A percentile compares a stretch with the other conserved stretches of the same genome.
Conservation (phyloP, 2,113 vertebrate genomes). For the Mastomys natalensis region DNA sequence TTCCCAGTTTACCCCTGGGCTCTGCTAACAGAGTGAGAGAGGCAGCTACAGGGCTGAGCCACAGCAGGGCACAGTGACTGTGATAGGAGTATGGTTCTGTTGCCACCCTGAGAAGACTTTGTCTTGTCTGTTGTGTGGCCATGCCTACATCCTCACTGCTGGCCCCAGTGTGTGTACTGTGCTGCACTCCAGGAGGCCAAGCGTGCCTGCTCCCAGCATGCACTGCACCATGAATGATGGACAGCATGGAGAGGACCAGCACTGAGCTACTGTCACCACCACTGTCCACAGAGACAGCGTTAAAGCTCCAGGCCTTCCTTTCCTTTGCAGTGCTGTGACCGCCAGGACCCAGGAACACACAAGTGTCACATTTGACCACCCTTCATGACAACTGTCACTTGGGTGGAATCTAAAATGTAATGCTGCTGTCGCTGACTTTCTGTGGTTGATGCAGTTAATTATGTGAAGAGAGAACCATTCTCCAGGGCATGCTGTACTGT, state of each 20-base stretch:
- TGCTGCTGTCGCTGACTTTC: slow-evolving; percentile 60
- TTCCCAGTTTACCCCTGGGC: slow-evolving; percentile 80
- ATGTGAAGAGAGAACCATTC: slow-evolving; percentile 71
- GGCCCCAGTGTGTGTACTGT: not conserved
- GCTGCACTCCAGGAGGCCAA: not conserved
- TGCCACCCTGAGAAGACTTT: slow-evolving; percentile 33
- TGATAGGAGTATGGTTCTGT: slow-evolving; percentile 68
- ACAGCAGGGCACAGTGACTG: slow-evolving; percentile 53
- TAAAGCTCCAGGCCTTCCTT: not conserved
- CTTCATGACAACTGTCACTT: not conserved
- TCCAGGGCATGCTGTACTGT: slow-evolving; percentile 27
- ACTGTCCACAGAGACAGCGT: not conserved
- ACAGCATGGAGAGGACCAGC: not conserved
- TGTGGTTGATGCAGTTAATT: slow-evolving; percentile 71
- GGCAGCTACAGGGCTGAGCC: too few species aligned
- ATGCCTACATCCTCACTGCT: not conserved
- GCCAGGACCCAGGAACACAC: not conserved
- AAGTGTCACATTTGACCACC: rapidly evolving
- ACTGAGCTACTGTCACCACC: not conserved
- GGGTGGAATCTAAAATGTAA: slow-evolving; percentile 54
- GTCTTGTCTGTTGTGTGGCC: not conserved
- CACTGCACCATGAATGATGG: not conserved
- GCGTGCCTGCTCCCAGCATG: not conserved
- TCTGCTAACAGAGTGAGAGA: slow-evolving; percentile 71
- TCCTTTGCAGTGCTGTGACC: not conserved